Base-by-base conservation (phyloP, 1,140 invertebrate genomes). In the Drosophila melanica region DNA sequence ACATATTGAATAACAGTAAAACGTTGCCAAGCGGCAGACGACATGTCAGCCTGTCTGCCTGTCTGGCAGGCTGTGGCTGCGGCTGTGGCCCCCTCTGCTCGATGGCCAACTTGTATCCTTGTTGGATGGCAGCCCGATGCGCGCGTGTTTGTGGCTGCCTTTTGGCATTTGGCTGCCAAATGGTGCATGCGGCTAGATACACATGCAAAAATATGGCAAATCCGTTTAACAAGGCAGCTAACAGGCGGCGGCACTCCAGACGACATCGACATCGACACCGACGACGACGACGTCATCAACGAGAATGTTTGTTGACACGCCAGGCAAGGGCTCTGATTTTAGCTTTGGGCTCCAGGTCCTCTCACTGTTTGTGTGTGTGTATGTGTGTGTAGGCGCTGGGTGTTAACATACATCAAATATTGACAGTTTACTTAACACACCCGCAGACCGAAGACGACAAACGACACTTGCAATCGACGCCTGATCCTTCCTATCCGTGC, bases 331-430 rank as follows among this genome's bases (percentile, higher is more conserved):
- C 79, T 58, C 33, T 27, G 27, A 8, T 8, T 57, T 12, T 33
- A n/a, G 37, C 30, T 53, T 23, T 57, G 47, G 27, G 39, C 66
- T 62, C 41, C 30, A 66, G 44, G 42, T 41, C 20, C 14, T 73
- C 14, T 35, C 5, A 44, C 18, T 37, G 37, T 64, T 58, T 39
- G 20, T 42, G 48, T 54, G 23, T 57, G 27, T 72, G 14, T 48
- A 39, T 58, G 33, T 65, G 35, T 41, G 58, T 64, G 70, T 77
- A 67, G 70, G 70, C 51, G 14, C 55, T 77, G 79, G 84, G 84
- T 89, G 84, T 89, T 89, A 89, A 89, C 85, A 89, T 82, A 89
- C 84, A 89, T 89, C 84, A 89, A 89, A 89, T 89, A 89, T 89
- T 89, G 84, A 89, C 84, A 89, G 84, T 89, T 89, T 89, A 74